Conservation (phyloP, 2,113 vertebrate species). For the Sisor rabdophorus region DNA sequence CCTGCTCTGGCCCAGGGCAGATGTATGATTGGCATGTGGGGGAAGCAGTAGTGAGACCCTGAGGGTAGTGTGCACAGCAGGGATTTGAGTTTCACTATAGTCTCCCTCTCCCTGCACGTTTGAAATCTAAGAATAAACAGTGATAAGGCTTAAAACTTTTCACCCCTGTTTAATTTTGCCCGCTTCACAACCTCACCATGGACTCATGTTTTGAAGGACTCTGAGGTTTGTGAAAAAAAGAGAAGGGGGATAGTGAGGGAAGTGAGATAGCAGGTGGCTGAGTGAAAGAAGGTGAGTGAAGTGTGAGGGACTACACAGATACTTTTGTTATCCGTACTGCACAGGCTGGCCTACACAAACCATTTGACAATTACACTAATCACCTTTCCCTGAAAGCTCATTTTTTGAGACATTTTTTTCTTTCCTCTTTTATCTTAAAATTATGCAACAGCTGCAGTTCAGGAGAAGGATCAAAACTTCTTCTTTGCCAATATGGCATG, state of each 20-base stretch:
- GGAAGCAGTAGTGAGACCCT: slow-evolving; percentile 60
- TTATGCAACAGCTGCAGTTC: background rate
- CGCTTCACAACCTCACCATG: slow-evolving; percentile 34
- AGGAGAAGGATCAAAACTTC: background rate
- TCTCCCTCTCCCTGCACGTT: slow-evolving; percentile 46
- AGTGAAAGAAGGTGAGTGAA: slow-evolving; percentile 12
- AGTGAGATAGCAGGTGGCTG: background rate
- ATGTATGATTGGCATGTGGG: slow-evolving; percentile 66
- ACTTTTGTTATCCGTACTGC: slow-evolving; percentile 14
- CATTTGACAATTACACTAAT: slow-evolving; percentile 35
- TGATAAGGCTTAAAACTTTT: slow-evolving; percentile 58
- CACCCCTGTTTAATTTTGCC: slow-evolving; percentile 47
- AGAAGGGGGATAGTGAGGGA: background rate
- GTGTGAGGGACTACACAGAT: background rate
- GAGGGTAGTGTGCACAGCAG: slow-evolving; percentile 61
- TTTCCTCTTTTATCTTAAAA: background rate
- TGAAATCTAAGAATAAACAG: slow-evolving; percentile 66
- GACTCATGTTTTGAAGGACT: slow-evolving; percentile 46
- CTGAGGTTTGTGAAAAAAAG: slow-evolving; percentile 1
- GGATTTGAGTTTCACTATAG: slow-evolving; percentile 58
- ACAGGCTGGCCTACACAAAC: background rate
- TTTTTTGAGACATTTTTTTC: slow-evolving; percentile 10
- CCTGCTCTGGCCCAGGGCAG: slow-evolving; percentile 61
- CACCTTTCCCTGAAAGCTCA: slow-evolving; percentile 38
- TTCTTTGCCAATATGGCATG: too few species aligned